Evolutionary conservation across 2,113 vertebrate genomes (phyloP), one percentile per base, ranked within the genome.

Genomic region (Oceanodroma tethys): DNA sequence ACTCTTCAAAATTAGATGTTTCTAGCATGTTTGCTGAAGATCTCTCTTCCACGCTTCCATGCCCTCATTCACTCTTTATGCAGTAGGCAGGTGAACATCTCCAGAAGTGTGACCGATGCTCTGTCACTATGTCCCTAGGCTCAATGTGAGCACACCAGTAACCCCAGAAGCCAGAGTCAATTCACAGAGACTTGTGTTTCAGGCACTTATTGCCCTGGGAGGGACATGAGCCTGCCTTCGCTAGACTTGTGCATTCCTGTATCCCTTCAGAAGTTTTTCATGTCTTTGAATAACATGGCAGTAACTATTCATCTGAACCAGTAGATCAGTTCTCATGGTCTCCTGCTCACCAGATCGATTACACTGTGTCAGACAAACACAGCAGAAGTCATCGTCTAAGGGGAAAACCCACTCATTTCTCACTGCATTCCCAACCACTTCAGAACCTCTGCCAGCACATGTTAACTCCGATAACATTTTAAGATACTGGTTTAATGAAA

Each of bases 371-470:
- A 97, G 94, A 74, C 27, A 76, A 95, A 16, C 26, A 20, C 60
- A 74, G 74, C 53, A 80, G 13, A 93, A 97, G 71, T 87, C 83
- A 75, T 58, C 7, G 11, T 96, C 93, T 58, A 40, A 90, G 71
- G 95, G 91, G 89, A 97, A 96, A 97, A 88, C 94, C 89, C 88
- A 97, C 93, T 96, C 91, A 0, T 96, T 97, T 96, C 93, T 95
- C 88, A 88, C 87, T 70, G 70, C 89, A 93, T 95, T 92, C 84
- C 91, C 88, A 86, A 45, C 53, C 2, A 0, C 93, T 75, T 94
- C 94, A 97, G 92, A 96, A 93, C 63, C 75, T 84, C 72, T 92
- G 91, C 92, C 94, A 96, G 87, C 52, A 29, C 86, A 52, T 80
- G 34, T 40, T 75, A 58, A 47, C 88, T 81, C 82, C 0, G 88